Base-by-base conservation (phyloP, 1,140 invertebrate species). In the Bombus polaris region DNA sequence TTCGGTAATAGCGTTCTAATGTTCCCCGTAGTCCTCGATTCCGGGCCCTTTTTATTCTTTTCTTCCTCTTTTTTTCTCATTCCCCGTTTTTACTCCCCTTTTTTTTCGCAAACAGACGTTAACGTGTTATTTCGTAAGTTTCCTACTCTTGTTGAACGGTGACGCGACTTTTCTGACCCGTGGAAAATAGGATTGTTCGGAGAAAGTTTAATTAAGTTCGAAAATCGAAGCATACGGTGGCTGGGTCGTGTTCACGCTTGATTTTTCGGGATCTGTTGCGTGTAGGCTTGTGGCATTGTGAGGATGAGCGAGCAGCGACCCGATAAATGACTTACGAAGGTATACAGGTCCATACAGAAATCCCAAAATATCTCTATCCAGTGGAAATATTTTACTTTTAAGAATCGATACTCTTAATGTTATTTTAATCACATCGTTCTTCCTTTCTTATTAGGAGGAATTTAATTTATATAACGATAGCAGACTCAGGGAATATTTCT, bases 1-100 rank as follows among this genome's bases (percentile, higher is more conserved):
- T 80, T n/a, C 74, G 83, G n/a, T 86, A 91, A 90, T 82, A 86
- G 62, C 71, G 82, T 77, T 84, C 83, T 89, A 89, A 91, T 91
- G 87, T 79, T 85, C 57, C 86, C 59, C 65, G 80, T 73, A 65
- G 89, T 74, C 73, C 66, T 44, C 35, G 62, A 53, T 62, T 70
- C 18, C 66, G 76, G 76, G 66, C 47, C 62, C 39, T 35, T 79
- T 9, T 12, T 25, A 62, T 37, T 65, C 65, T 42, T 25, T 53
- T 2, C 28, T 82, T 1, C 9, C 3, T 9, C 3, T 62, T 18
- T 39, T 37, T 39, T 39, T 3, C 5, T 32, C 47, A 28, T 44
- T 57, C 3, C 62, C n/a, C 2, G 1, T 28, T 74, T n/a, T 42
- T 32, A 32, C 10, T 4, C 4, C 18, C 3, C 9, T 9, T 42